A percentile compares a stretch with the other conserved stretches of the same genome.
Evolutionary conservation across 2,797 vertebrate species (phyloP).

Genomic region (Craterocephalus amniculus): DNA sequence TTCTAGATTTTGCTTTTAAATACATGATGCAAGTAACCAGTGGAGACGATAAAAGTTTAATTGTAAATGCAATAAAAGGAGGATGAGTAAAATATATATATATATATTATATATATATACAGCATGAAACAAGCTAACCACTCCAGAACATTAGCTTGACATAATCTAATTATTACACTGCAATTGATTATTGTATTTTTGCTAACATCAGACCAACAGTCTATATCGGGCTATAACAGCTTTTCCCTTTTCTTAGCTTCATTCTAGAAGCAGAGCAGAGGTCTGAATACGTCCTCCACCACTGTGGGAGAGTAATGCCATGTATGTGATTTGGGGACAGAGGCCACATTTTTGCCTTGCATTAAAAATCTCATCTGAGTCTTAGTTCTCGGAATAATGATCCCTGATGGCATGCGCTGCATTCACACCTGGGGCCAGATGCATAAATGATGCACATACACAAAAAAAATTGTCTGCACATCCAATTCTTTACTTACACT

Average conservation of each 20-base stretch:
- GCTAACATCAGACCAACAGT: neutral
- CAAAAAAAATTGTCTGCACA: neutral
- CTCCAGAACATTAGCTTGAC: too few relatives aligned
- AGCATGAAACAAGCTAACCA: too few relatives aligned
- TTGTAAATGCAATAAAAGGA: neutral
- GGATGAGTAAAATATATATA: too few relatives aligned
- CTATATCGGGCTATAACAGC: neutral
- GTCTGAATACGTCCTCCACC: neutral
- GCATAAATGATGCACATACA: neutral
- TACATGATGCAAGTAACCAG: neutral
- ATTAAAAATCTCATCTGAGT: constrained; percentile 25
- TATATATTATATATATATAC: too few relatives aligned
- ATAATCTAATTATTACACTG: too few relatives aligned
- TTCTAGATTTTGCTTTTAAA: neutral
- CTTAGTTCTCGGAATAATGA: constrained; percentile 5
- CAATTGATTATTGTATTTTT: neutral
- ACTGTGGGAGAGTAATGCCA: neutral
- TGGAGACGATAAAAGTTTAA: neutral
- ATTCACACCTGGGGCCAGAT: neutral
- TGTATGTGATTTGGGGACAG: constrained; percentile 19
- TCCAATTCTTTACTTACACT: neutral
- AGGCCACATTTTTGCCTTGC: constrained; percentile 1
- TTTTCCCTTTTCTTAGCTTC: neutral
- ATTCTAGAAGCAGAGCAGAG: neutral
- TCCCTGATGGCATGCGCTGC: neutral